Conservation (phyloP, 2,888 invertebrate species). For the Metacarcinus magister region DNA sequence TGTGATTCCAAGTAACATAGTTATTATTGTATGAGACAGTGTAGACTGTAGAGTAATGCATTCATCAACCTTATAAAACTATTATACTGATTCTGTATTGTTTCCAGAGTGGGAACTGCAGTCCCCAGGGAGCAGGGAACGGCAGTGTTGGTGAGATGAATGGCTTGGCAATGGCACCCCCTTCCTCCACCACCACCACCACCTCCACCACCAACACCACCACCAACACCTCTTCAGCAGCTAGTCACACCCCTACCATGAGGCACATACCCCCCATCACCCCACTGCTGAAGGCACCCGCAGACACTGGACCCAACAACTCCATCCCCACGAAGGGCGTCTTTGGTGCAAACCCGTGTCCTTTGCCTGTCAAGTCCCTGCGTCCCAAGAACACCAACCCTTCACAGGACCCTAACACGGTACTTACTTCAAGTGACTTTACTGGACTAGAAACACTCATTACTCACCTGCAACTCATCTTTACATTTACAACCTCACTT, state of each 20-base stretch:
- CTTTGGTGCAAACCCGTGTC: constrained; percentile 58
- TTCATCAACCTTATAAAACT: not conserved
- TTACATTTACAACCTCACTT: not conserved
- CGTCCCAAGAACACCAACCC: constrained; percentile 81
- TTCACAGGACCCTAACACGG: constrained; percentile 80
- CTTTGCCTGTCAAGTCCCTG: constrained; percentile 76
- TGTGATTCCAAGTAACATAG: no score
- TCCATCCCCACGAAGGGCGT: not conserved
- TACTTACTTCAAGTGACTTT: not conserved
- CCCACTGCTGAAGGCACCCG: constrained; percentile 14
- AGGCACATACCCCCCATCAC: not conserved
- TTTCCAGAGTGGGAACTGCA: constrained; percentile 67
- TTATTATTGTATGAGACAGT: not conserved
- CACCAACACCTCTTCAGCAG: not conserved
- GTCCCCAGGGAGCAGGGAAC: constrained; percentile 35
- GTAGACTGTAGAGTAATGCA: not conserved
- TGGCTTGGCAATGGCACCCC: not conserved
- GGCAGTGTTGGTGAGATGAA: constrained; percentile 28
- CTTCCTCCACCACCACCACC: not conserved
- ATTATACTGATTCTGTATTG: not conserved
- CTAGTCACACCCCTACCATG: constrained; percentile 44
- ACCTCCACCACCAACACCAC: not conserved
- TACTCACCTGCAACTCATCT: not conserved
- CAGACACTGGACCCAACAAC: not conserved
- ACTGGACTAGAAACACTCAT: not conserved